phyloP scores from a whole-genome alignment of 2,113 vertebrate genomes.

The Xenus cinereus region DNA sequence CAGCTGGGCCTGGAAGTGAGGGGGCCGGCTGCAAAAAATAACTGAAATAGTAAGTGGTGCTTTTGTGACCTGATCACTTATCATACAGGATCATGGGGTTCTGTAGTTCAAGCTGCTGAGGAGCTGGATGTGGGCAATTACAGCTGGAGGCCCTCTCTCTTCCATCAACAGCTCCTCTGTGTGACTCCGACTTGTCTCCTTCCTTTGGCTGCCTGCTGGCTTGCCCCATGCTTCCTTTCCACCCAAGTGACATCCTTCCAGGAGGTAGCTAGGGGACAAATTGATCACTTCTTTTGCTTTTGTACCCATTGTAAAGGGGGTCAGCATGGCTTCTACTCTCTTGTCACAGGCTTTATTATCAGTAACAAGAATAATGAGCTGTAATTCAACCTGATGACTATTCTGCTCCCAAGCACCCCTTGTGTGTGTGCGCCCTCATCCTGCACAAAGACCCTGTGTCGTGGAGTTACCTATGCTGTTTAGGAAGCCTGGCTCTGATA shows the following conservation, averaged over 20 bases:
- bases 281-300: conserved; percentile 14
- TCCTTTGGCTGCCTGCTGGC: neutral
- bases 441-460: neutral
- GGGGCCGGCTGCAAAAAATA: neutral
- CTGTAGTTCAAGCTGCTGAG: neutral
- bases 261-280: conserved; percentile 25
- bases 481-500: neutral
- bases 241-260: neutral
- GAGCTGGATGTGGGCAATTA: neutral
- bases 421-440: neutral
- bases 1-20: neutral
- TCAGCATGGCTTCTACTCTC: neutral
- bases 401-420: neutral
- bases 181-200: neutral
- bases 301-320: neutral
- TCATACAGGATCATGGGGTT: neutral
- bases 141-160: neutral
- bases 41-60: neutral
- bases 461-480: neutral
- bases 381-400: neutral
- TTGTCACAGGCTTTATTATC: conserved; percentile 9
- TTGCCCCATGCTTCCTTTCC: neutral
- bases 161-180: accelerated
- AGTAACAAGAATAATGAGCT: conserved; percentile 11
- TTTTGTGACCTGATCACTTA: neutral